Evolutionary conservation across 2,797 vertebrate genomes (phyloP).

Genomic region (Molossus molossus): DNA sequence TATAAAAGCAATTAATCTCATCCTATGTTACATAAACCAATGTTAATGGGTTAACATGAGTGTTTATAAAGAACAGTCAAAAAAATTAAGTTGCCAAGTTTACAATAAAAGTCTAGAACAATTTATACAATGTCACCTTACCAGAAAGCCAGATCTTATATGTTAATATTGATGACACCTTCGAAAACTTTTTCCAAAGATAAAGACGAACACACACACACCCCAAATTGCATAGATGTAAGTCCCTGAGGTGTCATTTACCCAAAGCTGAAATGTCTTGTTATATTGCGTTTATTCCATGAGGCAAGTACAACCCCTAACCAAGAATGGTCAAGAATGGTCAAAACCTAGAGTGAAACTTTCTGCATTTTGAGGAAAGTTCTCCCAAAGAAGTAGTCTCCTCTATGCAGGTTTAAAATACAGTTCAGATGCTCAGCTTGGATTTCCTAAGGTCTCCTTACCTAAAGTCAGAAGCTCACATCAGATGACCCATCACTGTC

Average conservation of each 20-base stretch:
- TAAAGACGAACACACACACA: not conserved
- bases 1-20: slow-evolving; percentile 20
- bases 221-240: not conserved
- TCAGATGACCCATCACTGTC: not conserved
- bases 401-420: not conserved
- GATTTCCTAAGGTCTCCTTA: not conserved
- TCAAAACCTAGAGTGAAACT: not conserved
- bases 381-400: not conserved
- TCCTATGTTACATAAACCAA: not conserved
- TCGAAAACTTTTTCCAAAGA: slow-evolving; percentile 52
- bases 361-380: not conserved
- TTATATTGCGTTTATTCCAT: slow-evolving; percentile 30
- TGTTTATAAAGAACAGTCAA: slow-evolving; percentile 48
- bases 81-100: slow-evolving; percentile 36
- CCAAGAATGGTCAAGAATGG: not conserved
- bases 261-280: not conserved
- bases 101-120: slow-evolving; percentile 54
- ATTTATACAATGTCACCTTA: not conserved
- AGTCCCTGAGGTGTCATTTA: not conserved
- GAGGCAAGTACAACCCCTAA: not conserved
- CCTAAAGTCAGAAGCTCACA: not conserved
- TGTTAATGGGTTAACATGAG: slow-evolving; percentile 8
- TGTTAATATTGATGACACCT: not conserved
- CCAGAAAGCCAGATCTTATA: not conserved
- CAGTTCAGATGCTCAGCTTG: not conserved